Evolutionary conservation across 1,140 invertebrate genomes (phyloP), one percentile per base, ranked within the genome.

Genomic region (Chymomyza costata): DNA sequence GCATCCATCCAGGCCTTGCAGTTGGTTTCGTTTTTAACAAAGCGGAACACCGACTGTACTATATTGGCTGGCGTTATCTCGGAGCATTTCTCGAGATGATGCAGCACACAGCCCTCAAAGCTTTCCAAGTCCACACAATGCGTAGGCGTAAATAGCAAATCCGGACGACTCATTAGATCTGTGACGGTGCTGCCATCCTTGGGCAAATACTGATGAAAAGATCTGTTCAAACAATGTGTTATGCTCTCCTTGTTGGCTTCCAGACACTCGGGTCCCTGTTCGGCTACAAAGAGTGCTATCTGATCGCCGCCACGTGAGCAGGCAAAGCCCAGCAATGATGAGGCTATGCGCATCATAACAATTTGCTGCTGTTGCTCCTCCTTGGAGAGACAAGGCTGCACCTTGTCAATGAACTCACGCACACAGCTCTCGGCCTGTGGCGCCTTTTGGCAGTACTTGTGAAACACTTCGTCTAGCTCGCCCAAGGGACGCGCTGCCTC

Each of bases 291-390:
- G 51, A 94, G 87, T 1, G 93, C 93, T 67, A 95, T 92, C 59
- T 92, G 89, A 82, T 94, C 93, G 3, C 93, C 93, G 59, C 93
- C 92, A 56, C 92, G 93, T 41, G 87, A 89, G 69, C 93, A 94
- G 13, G 91, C 86, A 64, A 94, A 95, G 21, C 90, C 88, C 0
- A 91, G 67, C 0, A 94, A 65, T 6, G 91, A 89, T 3, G 91
- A 87, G 0, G 90, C 89, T 8, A 94, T 88, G 49, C 92, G 91
- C 40, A 89, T 71, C 1, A 92, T 80, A 1, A 89, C 89, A 32
- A 57, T 59, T 60, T 83, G 73, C 7, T 82, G 78, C 1, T 53
- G 49, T 11, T 63, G 58, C 78, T 94, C 92, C 13, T 88, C 84
- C 1, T 83, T 60, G 0, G 88, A 88, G 8, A 94, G 86, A 57